Evolutionary conservation across 2,113 vertebrate species (phyloP).

Genomic region (Hypocryptadius cinnamomeus): DNA sequence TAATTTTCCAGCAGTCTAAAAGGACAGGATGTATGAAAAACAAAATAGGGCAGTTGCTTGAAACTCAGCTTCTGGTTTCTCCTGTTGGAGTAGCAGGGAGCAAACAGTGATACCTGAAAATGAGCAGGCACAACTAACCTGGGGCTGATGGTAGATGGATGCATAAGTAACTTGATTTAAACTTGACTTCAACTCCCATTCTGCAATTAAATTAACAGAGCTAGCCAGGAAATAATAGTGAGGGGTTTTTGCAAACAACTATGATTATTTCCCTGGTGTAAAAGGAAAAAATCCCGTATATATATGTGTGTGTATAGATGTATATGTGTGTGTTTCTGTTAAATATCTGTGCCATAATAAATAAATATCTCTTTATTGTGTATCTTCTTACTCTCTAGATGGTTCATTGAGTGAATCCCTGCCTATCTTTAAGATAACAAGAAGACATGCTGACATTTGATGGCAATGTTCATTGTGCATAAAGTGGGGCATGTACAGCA

Average conservation of each 20-base stretch:
- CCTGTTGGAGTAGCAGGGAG: not conserved
- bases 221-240: not conserved
- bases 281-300: not conserved
- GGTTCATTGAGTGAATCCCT: not conserved
- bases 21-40: not conserved
- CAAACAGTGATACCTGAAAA: not conserved
- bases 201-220: not conserved
- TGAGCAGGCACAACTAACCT: not conserved
- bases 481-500: not conserved
- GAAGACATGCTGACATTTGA: not conserved
- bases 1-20: not conserved
- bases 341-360: not conserved
- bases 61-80: not conserved
- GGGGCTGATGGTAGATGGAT: not conserved
- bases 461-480: not conserved
- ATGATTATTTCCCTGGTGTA: not conserved
- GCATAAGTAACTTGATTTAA: not conserved
- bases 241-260: not conserved
- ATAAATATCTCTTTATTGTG: not conserved
- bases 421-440: not conserved
- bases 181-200: not conserved
- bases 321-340: not conserved
- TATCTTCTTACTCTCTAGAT: not conserved
- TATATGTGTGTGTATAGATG: fast-evolving
- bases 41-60: not conserved